Conservation (phyloP, 2,797 vertebrate genomes). For the Helarctos malayanus region DNA sequence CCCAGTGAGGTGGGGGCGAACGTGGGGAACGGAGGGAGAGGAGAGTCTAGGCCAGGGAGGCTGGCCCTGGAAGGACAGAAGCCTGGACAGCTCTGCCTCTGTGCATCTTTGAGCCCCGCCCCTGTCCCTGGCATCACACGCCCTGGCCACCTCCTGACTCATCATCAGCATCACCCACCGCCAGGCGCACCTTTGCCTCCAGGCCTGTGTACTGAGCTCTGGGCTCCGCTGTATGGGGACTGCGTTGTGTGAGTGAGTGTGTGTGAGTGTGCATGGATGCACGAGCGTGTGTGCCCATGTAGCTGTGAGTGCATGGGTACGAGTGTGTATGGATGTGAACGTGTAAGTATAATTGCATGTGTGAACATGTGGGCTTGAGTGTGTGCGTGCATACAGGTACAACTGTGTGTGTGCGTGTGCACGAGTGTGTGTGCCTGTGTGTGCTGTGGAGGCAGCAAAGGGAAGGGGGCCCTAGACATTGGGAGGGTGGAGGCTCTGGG, state of each 20-base stretch:
- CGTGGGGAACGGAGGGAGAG: rapidly evolving
- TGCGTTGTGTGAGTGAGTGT: background rate
- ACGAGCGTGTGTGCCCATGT: too few relatives aligned
- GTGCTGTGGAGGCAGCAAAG: background rate
- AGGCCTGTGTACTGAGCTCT: background rate
- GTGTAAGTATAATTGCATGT: too few relatives aligned
- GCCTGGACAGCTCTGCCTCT: background rate
- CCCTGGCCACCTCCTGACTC: background rate
- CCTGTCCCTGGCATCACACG: rapidly evolving
- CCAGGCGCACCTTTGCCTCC: rapidly evolving
- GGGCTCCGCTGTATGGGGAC: rapidly evolving
- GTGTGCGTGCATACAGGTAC: background rate
- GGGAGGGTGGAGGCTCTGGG: background rate
- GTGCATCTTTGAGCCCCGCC: background rate
- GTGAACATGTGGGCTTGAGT: background rate
- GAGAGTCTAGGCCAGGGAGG: background rate
- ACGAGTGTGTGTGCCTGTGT: background rate
- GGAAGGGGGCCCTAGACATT: too few relatives aligned
- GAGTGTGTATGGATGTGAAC: background rate
- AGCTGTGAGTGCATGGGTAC: rapidly evolving
- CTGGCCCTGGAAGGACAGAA: background rate
- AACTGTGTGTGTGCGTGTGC: too few relatives aligned
- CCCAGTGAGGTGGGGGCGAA: background rate
- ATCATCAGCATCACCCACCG: rapidly evolving
- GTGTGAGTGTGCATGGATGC: background rate